These are phyloP conservation scores for Eublepharis macularius DNA, from an alignment of 2,113 vertebrate genomes.

Conservation along the genomic window DNA sequence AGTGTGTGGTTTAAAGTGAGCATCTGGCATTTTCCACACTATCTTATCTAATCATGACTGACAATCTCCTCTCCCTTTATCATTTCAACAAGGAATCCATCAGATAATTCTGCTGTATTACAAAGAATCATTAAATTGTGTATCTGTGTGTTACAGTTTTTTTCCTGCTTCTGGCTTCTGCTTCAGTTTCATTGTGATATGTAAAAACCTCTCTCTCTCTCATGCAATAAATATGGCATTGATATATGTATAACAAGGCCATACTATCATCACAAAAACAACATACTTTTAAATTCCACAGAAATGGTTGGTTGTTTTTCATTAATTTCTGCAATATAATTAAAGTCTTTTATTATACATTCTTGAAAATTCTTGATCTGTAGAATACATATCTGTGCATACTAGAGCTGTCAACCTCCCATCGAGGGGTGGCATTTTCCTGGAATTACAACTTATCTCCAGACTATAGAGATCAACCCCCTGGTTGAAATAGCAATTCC, in stretches of 20 bases:
- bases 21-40: background rate
- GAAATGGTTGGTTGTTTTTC: background rate
- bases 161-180: slow-evolving; percentile 10
- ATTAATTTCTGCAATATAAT: background rate
- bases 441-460: no score
- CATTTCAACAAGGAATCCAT: background rate
- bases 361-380: background rate
- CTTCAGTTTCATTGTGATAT: slow-evolving; percentile 17
- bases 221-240: no score
- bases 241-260: slow-evolving; percentile 2
- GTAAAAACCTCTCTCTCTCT: background rate
- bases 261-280: background rate
- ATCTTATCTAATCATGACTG: background rate
- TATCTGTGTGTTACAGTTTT: background rate
- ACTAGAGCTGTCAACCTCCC: no score
- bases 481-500: no score
- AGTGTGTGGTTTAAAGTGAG: background rate
- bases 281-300: background rate
- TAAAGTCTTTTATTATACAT: slow-evolving; percentile 8
- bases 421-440: no score
- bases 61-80: background rate
- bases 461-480: no score
- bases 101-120: slow-evolving; percentile 27
- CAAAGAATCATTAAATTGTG: background rate
- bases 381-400: background rate